These are phyloP conservation scores for Diadema setosum DNA, from an alignment of 35 echinoderm and acorn worm species.

Conservation along the genomic window DNA sequence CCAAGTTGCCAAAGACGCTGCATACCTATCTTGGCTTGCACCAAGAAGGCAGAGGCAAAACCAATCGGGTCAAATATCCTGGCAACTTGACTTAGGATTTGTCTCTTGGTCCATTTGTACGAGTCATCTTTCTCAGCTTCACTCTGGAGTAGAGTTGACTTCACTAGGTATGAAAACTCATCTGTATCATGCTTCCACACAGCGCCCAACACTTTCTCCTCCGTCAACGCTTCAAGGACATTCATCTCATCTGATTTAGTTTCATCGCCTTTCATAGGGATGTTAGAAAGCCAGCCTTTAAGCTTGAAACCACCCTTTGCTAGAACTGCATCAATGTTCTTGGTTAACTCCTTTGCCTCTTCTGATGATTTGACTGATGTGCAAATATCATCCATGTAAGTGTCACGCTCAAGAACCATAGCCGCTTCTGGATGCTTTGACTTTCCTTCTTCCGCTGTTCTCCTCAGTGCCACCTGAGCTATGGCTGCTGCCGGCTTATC, in stretches of 20 bases:
- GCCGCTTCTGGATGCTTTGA: slow-evolving; percentile 15
- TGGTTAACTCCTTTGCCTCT: slow-evolving; percentile 23
- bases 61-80: slow-evolving; percentile 51
- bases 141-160: neutral
- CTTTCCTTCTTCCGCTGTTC: slow-evolving; percentile 42
- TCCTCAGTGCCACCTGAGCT: neutral
- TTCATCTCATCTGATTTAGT: neutral
- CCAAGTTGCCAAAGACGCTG: slow-evolving; percentile 28
- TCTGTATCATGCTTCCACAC: slow-evolving; percentile 28
- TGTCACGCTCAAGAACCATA: slow-evolving; percentile 5
- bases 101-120: slow-evolving; percentile 34
- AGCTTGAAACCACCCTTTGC: slow-evolving; percentile 41
- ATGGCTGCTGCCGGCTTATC: slow-evolving; percentile 54
- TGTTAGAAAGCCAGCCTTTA: slow-evolving; percentile 43
- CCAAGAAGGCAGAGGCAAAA: slow-evolving; percentile 23
- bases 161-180: slow-evolving; percentile 17
- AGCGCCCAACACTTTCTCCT: slow-evolving; percentile 49
- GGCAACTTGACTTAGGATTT: slow-evolving; percentile 9
- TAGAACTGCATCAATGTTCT: slow-evolving; percentile 39
- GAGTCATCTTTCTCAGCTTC: neutral
- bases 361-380: neutral
- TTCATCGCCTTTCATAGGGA: neutral
- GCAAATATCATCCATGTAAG: slow-evolving; percentile 84
- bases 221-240: neutral
- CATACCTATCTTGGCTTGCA: slow-evolving; percentile 7